phyloP scores from a whole-genome alignment of 1,140 invertebrate species.

The Drosophila bifasciata region DNA sequence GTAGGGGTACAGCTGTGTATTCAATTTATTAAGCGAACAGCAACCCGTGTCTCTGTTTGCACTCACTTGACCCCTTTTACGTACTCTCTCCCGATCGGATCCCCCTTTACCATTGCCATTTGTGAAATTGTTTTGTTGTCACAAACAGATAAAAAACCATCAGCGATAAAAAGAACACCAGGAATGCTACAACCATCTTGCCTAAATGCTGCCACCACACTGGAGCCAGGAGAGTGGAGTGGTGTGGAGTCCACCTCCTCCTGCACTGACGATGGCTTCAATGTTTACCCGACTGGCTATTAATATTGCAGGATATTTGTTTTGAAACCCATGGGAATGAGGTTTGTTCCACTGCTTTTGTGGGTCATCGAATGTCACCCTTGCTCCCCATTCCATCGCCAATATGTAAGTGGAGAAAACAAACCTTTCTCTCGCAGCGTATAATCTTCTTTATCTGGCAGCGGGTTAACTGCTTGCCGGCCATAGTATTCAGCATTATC shows the following conservation, averaged over 20 bases:
- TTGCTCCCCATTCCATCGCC: neutral
- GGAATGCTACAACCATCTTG: constrained; percentile 62
- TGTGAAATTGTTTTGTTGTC: constrained; percentile 65
- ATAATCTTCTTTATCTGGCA: constrained; percentile 56
- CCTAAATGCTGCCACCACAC: constrained; percentile 5
- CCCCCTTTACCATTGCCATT: constrained; percentile 52
- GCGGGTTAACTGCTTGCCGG: constrained; percentile 45
- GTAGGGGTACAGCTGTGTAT: neutral
- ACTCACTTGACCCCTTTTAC: constrained; percentile 42
- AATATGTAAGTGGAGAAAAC: constrained; percentile 36
- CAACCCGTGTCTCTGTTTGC: constrained; percentile 14
- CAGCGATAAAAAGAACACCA: constrained; percentile 64
- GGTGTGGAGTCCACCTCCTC: constrained; percentile 14
- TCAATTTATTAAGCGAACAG: constrained; percentile 9
- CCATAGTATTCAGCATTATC: constrained; percentile 58
- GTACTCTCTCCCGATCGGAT: constrained; percentile 5
- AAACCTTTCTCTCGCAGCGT: constrained; percentile 60
- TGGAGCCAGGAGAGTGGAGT: constrained; percentile 9
- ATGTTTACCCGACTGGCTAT: constrained; percentile 28
- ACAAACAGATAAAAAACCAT: constrained; percentile 71
- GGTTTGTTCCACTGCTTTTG: neutral
- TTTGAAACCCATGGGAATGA: constrained; percentile 22
- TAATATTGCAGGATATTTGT: constrained; percentile 43
- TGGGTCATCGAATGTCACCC: constrained; percentile 3
- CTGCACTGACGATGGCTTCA: neutral